These are phyloP conservation scores for Galagoides demidoff DNA, from an alignment of 2,797 vertebrate genomes.

Conservation along the genomic window DNA sequence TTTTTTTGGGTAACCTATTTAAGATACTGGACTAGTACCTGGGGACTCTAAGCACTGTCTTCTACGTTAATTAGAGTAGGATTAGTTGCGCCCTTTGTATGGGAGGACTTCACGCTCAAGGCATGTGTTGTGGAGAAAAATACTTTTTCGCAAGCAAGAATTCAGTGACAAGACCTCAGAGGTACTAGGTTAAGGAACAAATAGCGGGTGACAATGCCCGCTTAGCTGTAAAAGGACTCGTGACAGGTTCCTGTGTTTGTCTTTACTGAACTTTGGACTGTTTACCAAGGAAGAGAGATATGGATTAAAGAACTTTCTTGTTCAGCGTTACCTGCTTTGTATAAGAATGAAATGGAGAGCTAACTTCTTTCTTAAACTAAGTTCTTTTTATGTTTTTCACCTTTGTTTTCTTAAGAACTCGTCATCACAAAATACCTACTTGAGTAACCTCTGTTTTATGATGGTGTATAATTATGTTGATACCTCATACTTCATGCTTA, in stretches of 20 bases:
- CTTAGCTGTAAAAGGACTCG: not conserved
- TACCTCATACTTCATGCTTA: constrained; percentile 74
- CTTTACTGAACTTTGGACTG: constrained; percentile 72
- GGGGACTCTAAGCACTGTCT: constrained; percentile 58
- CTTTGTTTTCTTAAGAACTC: constrained; percentile 59
- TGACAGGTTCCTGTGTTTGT: constrained; percentile 65
- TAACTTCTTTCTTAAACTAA: constrained; percentile 41
- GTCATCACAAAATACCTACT: not conserved
- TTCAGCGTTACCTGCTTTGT: constrained; percentile 10
- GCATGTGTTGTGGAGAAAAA: constrained; percentile 27
- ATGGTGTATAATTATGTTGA: constrained; percentile 35
- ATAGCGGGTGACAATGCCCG: constrained; percentile 14
- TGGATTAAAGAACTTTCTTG: not conserved
- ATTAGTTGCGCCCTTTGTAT: constrained; percentile 68
- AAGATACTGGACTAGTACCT: constrained; percentile 1
- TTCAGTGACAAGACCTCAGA: constrained; percentile 31
- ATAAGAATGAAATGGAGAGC: constrained; percentile 64
- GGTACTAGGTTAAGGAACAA: constrained; percentile 32
- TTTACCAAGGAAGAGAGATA: constrained; percentile 56
- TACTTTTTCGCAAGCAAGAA: constrained; percentile 48
- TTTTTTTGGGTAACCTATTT: constrained; percentile 66
- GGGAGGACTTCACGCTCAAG: constrained; percentile 62
- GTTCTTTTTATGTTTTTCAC: constrained; percentile 65
- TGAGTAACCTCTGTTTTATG: not conserved
- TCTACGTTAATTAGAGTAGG: constrained; percentile 67